Evolutionary conservation across 1,140 invertebrate genomes (phyloP), one percentile per base, ranked within the genome.

Genomic region (Wiebesia pumilae): DNA sequence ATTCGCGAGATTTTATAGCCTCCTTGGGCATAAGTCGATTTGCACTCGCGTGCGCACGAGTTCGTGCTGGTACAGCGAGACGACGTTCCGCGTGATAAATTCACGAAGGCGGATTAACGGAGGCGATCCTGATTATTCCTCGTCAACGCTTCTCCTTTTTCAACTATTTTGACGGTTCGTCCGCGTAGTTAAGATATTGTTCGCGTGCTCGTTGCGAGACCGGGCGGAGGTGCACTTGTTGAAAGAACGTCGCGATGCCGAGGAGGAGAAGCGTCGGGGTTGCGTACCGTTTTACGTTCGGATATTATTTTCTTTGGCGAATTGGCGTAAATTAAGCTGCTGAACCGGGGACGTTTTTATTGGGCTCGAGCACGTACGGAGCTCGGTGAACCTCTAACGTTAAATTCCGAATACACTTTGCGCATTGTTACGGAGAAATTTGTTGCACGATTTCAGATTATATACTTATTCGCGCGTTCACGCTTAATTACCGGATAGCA

Each of bases 51-150:
- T 30, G 40, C 30, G 30, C 71, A 30, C 71, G 14, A 51, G 40
- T 16, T 47, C 27, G 30, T 38, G 51, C 54, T 38, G 54, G 58
- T 62, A 27, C 24, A 62, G 6, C 21, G 24, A 27, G 27, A 27
- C 58, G 58, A 27, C 58, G 21, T 27, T 62, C 0, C 10, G 3
- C 24, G 58, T 71, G 58, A 84, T 86, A 71, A 84, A 85, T 85
- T 85, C 81, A 85, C 75, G 51, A 38, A 73, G 67, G 24, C 38
- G 67, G 78, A 75, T 81, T 62, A 85, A 81, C 84, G 78, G 84
- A 47, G 69, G 35, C 35, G 78, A 85, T 84, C 71, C 75, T 86
- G 84, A 88, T 89, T 88, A 87, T 88, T 88, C 77, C 21, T 67
- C 69, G 27, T 27, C 40, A 27, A 75, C 71, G 38, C 83, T 79